phyloP scores from a whole-genome alignment of 2,113 vertebrate species.

The Saccopteryx bilineata region DNA sequence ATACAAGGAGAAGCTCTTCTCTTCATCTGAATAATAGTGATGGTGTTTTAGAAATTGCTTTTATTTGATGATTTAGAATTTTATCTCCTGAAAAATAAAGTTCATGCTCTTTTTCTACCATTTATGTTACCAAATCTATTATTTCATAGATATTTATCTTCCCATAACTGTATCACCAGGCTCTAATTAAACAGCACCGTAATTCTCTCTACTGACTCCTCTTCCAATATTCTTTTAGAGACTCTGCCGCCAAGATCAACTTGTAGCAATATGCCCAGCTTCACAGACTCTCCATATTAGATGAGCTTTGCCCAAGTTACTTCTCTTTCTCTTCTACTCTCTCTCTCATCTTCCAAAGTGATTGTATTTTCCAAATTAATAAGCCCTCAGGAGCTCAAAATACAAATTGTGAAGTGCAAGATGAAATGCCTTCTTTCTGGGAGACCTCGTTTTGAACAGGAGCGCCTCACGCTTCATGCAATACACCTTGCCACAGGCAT shows the following conservation, averaged over 20 bases:
- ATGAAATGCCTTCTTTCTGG: no score
- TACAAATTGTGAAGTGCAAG: background rate
- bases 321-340: background rate
- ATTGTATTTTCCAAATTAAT: background rate
- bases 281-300: no score
- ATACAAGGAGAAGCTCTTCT: fast-evolving
- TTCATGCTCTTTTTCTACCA: fast-evolving
- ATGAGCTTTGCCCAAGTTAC: background rate
- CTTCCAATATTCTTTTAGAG: background rate
- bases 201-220: background rate
- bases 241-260: background rate
- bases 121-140: no score
- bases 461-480: background rate
- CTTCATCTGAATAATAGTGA: fast-evolving
- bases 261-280: fast-evolving
- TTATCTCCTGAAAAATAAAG: background rate
- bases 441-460: no score
- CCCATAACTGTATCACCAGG: fast-evolving
- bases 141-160: background rate
- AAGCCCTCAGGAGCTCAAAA: background rate
- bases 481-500: fast-evolving
- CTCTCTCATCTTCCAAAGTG: background rate
- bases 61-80: background rate
- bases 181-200: background rate
- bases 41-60: background rate